These are phyloP conservation scores for Lottia scabra DNA, from an alignment of 2,888 invertebrate species.

Conservation along the genomic window DNA sequence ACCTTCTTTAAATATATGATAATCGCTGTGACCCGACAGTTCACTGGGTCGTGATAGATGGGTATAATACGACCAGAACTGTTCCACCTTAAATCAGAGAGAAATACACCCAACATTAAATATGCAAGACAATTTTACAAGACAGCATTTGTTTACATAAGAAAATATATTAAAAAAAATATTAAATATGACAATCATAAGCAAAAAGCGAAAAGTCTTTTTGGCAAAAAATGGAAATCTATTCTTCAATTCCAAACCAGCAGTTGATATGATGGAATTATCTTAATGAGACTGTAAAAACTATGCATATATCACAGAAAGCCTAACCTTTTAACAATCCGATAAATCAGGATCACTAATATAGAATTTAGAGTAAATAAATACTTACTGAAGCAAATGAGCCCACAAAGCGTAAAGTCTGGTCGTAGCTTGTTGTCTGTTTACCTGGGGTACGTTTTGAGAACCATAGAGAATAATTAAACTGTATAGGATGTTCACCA, in stretches of 20 bases:
- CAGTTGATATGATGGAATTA: too few relatives aligned
- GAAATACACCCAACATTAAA: neutral
- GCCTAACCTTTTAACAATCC: too few relatives aligned
- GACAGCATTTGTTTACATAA: too few relatives aligned
- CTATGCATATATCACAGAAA: too few relatives aligned
- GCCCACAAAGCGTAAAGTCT: slow-evolving; percentile 85
- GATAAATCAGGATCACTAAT: too few relatives aligned
- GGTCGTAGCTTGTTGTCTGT: slow-evolving; percentile 76
- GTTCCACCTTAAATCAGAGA: slow-evolving; percentile 79
- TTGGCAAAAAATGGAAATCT: too few relatives aligned
- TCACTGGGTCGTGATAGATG: slow-evolving; percentile 91
- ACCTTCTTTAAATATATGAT: slow-evolving; percentile 97
- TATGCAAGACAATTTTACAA: neutral
- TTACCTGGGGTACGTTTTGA: slow-evolving; percentile 76
- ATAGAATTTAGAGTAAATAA: too few relatives aligned
- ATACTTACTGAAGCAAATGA: slow-evolving; percentile 69
- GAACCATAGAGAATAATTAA: slow-evolving; percentile 94
- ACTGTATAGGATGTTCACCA: slow-evolving; percentile 92
- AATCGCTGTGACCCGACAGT: slow-evolving; percentile 89
- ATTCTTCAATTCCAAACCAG: too few relatives aligned
- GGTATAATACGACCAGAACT: slow-evolving; percentile 97
- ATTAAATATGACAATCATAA: too few relatives aligned
- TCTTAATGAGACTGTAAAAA: too few relatives aligned
- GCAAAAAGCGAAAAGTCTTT: too few relatives aligned
- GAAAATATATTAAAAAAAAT: too few relatives aligned